These are phyloP conservation scores for Amphilophus citrinellus DNA, from an alignment of 2,113 vertebrate species.

Conservation along the genomic window DNA sequence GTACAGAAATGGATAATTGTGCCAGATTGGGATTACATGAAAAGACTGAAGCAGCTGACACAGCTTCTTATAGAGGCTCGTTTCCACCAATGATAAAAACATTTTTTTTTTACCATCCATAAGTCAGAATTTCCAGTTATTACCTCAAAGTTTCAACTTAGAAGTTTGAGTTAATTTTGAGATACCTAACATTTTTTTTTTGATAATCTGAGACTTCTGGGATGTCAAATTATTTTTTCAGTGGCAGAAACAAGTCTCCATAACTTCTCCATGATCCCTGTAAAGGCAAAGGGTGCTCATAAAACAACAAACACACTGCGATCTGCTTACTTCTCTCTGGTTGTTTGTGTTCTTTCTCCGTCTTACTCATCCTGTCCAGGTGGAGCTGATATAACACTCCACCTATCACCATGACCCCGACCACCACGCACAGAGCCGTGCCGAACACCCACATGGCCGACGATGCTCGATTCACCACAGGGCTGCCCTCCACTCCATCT, in stretches of 20 bases:
- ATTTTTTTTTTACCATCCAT: too few species aligned
- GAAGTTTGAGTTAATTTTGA: neutral
- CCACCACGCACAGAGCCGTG: constrained; percentile 63
- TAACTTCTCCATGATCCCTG: neutral
- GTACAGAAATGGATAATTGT: neutral
- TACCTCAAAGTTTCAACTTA: too few species aligned
- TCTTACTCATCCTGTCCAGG: constrained; percentile 66
- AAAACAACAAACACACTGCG: neutral
- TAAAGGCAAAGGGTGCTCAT: neutral
- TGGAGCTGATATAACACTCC: constrained; percentile 72
- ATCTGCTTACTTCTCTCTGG: constrained; percentile 30
- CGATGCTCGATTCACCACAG: constrained; percentile 16
- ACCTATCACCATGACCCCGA: constrained; percentile 63
- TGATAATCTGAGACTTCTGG: accelerated
- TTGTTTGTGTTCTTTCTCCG: constrained; percentile 9
- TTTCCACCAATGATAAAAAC: neutral
- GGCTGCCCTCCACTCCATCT: constrained; percentile 19
- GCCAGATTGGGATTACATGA: neutral
- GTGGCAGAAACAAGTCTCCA: neutral
- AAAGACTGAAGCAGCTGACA: too few species aligned
- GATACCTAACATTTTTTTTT: too few species aligned
- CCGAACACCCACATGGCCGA: constrained; percentile 76
- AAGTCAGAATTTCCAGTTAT: too few species aligned
- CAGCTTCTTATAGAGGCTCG: too few species aligned
- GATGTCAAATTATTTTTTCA: neutral